Evolutionary conservation across 2,888 invertebrate genomes (phyloP).

Genomic region (Leucophenga montana): DNA sequence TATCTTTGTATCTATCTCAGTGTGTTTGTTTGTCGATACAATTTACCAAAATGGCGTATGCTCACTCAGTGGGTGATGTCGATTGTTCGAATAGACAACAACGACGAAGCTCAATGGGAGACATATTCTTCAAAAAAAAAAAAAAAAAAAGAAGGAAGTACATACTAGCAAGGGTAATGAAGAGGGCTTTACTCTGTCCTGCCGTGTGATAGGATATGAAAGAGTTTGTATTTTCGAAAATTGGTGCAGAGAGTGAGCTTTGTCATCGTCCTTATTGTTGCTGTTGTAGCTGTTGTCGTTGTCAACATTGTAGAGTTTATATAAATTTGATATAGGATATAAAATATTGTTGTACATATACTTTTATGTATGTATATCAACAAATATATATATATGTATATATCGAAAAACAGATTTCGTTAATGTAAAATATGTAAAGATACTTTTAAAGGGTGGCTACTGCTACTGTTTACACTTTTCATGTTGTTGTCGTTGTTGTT

Average conservation of each 20-base stretch:
- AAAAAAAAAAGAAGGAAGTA: too few relatives aligned
- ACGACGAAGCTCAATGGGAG: slow-evolving; percentile 6
- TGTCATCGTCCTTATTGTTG: slow-evolving; percentile 36
- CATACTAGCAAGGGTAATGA: slow-evolving; percentile 16
- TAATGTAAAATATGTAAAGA: slow-evolving; percentile 26
- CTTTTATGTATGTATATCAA: slow-evolving; percentile 28
- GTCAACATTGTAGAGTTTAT: slow-evolving; percentile 19
- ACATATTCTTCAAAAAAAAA: neutral
- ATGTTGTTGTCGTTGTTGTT: too few relatives aligned
- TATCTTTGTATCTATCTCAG: slow-evolving; percentile 10
- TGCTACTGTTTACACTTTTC: too few relatives aligned
- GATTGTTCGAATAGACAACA: slow-evolving; percentile 2
- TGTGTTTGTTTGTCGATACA: slow-evolving; percentile 13
- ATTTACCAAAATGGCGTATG: slow-evolving; percentile 27
- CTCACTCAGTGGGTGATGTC: slow-evolving; percentile 21
- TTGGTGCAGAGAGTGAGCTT: slow-evolving; percentile 54
- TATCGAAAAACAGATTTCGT: slow-evolving; percentile 36
- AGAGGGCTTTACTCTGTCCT: neutral
- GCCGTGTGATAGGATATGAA: slow-evolving; percentile 10
- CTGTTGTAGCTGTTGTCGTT: slow-evolving; percentile 3
- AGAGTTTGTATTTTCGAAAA: neutral
- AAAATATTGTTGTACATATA: slow-evolving; percentile 31
- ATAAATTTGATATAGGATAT: slow-evolving; percentile 30
- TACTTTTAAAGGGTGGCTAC: too few relatives aligned
- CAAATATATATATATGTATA: slow-evolving; percentile 24